phyloP scores from a whole-genome alignment of 2,888 invertebrate genomes.

The Ophion ellenae region DNA sequence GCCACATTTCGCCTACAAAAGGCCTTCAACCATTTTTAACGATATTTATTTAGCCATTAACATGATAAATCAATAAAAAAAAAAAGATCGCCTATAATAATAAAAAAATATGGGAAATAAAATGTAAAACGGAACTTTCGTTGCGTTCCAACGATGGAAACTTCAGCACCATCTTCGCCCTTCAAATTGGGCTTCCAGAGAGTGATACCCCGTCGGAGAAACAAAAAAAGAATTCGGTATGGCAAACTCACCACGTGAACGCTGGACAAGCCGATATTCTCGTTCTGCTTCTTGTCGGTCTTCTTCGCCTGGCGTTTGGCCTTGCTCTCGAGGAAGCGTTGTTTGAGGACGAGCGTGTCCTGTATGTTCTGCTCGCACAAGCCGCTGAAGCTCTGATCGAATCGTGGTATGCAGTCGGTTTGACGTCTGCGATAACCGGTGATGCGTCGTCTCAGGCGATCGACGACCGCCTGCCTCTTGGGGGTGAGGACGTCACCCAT shows the following conservation, averaged over 20 bases:
- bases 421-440: slow-evolving; percentile 94
- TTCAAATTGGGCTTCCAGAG: too few relatives aligned
- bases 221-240: neutral
- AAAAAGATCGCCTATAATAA: too few relatives aligned
- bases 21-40: too few relatives aligned
- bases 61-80: too few relatives aligned
- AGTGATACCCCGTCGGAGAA: neutral
- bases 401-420: slow-evolving; percentile 93
- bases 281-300: slow-evolving; percentile 89
- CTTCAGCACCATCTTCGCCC: too few relatives aligned
- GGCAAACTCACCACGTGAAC: slow-evolving; percentile 81
- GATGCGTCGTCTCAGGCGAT: slow-evolving; percentile 92
- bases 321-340: slow-evolving; percentile 95
- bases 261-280: slow-evolving; percentile 84
- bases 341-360: slow-evolving; percentile 94
- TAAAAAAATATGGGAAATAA: too few relatives aligned
- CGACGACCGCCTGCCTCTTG: slow-evolving; percentile 93
- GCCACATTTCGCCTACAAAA: too few relatives aligned
- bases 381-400: slow-evolving; percentile 94
- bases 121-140: too few relatives aligned
- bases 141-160: too few relatives aligned
- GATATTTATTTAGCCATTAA: too few relatives aligned
- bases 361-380: slow-evolving; percentile 95
- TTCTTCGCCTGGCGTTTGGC: slow-evolving; percentile 94
- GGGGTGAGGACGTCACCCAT: slow-evolving; percentile 89